A percentile compares a stretch with the other conserved stretches of the same genome.
Conservation (phyloP, 2,888 invertebrate species). For the Drosophila diplacantha region DNA sequence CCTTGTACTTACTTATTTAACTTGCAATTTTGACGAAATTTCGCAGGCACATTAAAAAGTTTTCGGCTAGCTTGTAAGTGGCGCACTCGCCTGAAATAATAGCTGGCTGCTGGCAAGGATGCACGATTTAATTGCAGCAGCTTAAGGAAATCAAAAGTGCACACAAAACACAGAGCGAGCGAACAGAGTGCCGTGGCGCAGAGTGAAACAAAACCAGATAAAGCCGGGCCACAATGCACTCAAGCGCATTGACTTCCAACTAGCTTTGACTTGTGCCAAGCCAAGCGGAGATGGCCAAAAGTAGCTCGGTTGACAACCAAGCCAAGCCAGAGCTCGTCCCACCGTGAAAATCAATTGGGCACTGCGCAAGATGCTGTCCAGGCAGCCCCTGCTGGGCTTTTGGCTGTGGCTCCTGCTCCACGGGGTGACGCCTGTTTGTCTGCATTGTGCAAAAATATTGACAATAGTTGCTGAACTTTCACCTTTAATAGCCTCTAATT, state of each 20-base stretch:
- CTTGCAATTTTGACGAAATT: conserved; percentile 44
- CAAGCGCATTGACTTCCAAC: conserved; percentile 42
- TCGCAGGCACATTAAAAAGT: conserved; percentile 56
- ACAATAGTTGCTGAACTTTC: not conserved
- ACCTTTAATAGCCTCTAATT: not conserved
- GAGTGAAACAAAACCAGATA: conserved; percentile 24
- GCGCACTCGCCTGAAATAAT: conserved; percentile 43
- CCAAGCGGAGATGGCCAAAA: conserved; percentile 38
- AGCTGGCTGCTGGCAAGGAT: conserved; percentile 34
- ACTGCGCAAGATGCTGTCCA: conserved; percentile 36
- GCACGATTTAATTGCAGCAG: conserved; percentile 36
- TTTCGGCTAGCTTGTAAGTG: conserved; percentile 44
- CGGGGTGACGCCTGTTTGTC: conserved; percentile 21
- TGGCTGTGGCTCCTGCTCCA: conserved; percentile 2
- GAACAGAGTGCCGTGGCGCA: conserved; percentile 9
- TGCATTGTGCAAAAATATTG: conserved; percentile 6
- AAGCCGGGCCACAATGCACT: conserved; percentile 41
- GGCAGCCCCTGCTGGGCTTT: conserved; percentile 16
- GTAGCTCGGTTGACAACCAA: conserved; percentile 40
- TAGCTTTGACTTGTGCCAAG: conserved; percentile 42
- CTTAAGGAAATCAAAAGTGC: conserved; percentile 46
- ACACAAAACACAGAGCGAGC: conserved; percentile 28
- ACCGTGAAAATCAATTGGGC: conserved; percentile 43
- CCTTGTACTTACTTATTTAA: conserved; percentile 56
- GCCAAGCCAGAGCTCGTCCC: conserved; percentile 7